Evolutionary conservation across 2,113 vertebrate species (phyloP).

Genomic region (Ptyas mucosa): DNA sequence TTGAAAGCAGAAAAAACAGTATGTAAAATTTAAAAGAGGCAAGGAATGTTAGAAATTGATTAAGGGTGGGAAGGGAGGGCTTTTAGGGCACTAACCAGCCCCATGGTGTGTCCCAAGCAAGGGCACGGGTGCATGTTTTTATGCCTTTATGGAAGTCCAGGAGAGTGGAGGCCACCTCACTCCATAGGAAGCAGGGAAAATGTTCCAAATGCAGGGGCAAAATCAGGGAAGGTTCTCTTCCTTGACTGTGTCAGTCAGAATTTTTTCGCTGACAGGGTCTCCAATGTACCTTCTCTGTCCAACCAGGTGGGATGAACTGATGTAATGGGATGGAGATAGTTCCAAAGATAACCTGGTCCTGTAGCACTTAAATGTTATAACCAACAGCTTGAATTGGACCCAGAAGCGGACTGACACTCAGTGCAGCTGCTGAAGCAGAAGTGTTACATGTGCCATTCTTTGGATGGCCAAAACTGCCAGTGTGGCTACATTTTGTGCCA

Average conservation of each 20-base stretch:
- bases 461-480: background rate
- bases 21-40: background rate
- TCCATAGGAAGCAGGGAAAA: background rate
- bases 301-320: background rate
- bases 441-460: background rate
- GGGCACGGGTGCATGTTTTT: background rate
- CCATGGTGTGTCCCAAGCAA: background rate
- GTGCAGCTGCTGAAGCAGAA: background rate
- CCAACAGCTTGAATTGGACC: background rate
- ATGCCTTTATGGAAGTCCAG: background rate
- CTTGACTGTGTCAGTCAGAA: background rate
- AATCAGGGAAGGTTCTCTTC: background rate
- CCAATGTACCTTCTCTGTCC: background rate
- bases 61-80: background rate
- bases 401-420: background rate
- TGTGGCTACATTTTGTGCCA: background rate
- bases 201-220: background rate
- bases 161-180: background rate
- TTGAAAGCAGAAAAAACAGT: background rate
- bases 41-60: background rate
- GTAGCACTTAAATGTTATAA: background rate
- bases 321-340: background rate
- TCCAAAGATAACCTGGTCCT: background rate
- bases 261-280: background rate
- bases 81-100: background rate